Evolutionary conservation across 2,888 invertebrate species (phyloP).

Genomic region (Drosophila vallismaia): DNA sequence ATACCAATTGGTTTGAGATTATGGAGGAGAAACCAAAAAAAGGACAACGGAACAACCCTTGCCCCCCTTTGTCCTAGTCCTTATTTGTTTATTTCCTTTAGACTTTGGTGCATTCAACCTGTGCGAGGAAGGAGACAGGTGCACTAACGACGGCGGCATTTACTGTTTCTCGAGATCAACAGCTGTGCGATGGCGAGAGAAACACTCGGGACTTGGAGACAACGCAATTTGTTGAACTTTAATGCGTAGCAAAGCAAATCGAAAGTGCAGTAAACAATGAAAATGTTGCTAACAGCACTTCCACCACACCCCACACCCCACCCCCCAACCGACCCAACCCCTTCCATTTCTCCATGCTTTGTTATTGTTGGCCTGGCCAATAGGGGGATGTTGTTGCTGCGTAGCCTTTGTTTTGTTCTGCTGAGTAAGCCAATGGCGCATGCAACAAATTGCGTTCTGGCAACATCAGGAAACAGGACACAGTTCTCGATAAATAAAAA

Average conservation of each 20-base stretch:
- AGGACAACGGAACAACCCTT: conserved; percentile 3
- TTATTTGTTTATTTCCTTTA: conserved; percentile 9
- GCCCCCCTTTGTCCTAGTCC: conserved; percentile 2
- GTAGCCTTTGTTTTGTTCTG: conserved; percentile 21
- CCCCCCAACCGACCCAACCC: background rate
- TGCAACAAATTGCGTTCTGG: conserved; percentile 52
- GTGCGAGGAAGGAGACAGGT: conserved; percentile 58
- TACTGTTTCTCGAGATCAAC: conserved; percentile 62
- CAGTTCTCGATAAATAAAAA: background rate
- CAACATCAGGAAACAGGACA: conserved; percentile 6
- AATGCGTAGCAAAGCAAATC: conserved; percentile 45
- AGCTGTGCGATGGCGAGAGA: conserved; percentile 41
- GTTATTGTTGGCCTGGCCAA: conserved; percentile 20
- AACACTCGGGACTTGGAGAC: conserved; percentile 45
- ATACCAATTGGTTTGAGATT: background rate
- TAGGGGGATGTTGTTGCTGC: conserved; percentile 33
- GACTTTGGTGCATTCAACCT: conserved; percentile 49
- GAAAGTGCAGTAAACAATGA: conserved; percentile 39
- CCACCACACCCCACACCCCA: background rate
- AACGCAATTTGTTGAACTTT: conserved; percentile 51
- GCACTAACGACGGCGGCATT: conserved; percentile 50
- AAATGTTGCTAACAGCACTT: conserved; percentile 30
- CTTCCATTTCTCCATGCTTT: conserved; percentile 10
- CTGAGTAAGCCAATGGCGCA: conserved; percentile 37
- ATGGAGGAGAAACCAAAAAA: too few species aligned